These are phyloP conservation scores for Ahaetulla prasina DNA, from an alignment of 2,113 vertebrate genomes.

Conservation along the genomic window DNA sequence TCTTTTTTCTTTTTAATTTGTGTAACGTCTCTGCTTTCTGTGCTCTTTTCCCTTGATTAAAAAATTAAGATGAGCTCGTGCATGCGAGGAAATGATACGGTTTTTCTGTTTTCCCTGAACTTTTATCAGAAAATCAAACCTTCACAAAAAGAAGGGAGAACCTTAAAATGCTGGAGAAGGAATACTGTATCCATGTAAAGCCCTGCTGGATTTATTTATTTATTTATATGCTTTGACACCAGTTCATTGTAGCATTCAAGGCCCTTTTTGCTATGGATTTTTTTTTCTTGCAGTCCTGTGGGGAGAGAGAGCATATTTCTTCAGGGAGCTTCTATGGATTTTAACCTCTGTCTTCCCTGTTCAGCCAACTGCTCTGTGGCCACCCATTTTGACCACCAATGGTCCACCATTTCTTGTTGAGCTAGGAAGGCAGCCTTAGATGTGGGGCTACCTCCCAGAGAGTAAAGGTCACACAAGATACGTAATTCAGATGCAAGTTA, in stretches of 20 bases:
- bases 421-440: not conserved
- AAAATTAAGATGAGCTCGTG: not conserved
- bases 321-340: not conserved
- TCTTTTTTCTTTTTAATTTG: not conserved
- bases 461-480: not conserved
- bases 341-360: not conserved
- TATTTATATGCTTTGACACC: not conserved
- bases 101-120: not conserved
- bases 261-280: not conserved
- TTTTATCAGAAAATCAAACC: not conserved
- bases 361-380: not conserved
- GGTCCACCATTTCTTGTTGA: not conserved
- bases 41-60: not conserved
- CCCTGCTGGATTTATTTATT: not conserved
- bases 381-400: not conserved
- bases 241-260: not conserved
- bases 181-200: not conserved
- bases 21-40: not conserved
- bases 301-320: not conserved
- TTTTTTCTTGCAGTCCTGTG: not conserved
- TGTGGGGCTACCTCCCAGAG: not conserved
- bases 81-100: not conserved
- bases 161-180: not conserved
- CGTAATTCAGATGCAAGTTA: not conserved
- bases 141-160: not conserved